These are phyloP conservation scores for Megathymus violae DNA, from an alignment of 1,140 invertebrate species.

Conservation along the genomic window DNA sequence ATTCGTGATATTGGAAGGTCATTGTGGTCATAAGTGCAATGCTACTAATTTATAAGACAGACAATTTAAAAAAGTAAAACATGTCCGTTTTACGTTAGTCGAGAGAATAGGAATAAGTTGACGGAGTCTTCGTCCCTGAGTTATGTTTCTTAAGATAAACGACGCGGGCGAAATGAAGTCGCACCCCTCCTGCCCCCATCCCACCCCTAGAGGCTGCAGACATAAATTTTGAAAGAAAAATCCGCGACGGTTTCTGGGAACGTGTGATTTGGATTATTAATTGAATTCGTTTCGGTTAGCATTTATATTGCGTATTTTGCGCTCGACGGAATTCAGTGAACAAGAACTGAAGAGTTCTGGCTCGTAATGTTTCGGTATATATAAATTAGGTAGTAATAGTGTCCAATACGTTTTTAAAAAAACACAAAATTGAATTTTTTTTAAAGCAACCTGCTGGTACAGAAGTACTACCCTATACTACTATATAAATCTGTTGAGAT, in stretches of 20 bases:
- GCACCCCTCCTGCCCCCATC: slow-evolving; percentile 54
- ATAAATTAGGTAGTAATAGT: too few species aligned
- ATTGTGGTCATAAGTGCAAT: too few species aligned
- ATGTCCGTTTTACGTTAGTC: slow-evolving; percentile 81
- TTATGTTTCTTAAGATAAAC: slow-evolving; percentile 84
- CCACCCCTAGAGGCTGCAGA: slow-evolving; percentile 54
- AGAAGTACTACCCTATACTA: too few species aligned
- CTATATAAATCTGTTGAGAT: too few species aligned
- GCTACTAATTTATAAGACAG: slow-evolving; percentile 13
- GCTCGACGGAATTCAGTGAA: neutral
- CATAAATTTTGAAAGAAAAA: slow-evolving; percentile 82
- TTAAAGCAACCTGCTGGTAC: too few species aligned
- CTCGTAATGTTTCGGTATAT: too few species aligned
- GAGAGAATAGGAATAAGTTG: slow-evolving; percentile 85
- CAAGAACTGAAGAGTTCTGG: neutral
- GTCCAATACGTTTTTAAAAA: too few species aligned
- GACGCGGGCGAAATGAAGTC: slow-evolving; percentile 84
- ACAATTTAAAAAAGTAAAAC: slow-evolving; percentile 66
- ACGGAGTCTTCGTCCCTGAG: slow-evolving; percentile 83
- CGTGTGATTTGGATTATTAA: slow-evolving; percentile 82
- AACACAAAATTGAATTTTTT: too few species aligned
- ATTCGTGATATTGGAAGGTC: too few species aligned
- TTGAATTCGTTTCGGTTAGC: slow-evolving; percentile 65
- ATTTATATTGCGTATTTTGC: slow-evolving; percentile 30
- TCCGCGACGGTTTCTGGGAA: slow-evolving; percentile 74